A percentile compares a stretch with the other conserved stretches of the same genome.
These are phyloP conservation scores for Sphaeramia orbicularis DNA, from an alignment of 2,797 vertebrate genomes.

Conservation along the genomic window DNA sequence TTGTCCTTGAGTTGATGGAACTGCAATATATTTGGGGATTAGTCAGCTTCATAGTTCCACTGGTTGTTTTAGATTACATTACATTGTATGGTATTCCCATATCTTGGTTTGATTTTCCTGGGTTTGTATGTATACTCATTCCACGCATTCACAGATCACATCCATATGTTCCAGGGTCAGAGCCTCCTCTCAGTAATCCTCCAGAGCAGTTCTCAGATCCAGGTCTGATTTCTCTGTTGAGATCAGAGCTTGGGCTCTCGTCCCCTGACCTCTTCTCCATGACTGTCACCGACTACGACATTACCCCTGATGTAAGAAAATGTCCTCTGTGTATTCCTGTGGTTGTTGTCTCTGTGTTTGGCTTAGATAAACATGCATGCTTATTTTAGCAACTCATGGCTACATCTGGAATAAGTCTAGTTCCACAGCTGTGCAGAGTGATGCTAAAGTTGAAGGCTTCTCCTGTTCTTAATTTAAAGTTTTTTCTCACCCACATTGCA, in stretches of 20 bases:
- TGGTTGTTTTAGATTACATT: neutral
- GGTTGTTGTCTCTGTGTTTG: neutral
- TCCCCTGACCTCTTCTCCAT: conserved; percentile 84
- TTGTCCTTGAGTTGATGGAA: neutral
- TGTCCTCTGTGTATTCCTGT: neutral
- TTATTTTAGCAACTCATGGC: neutral
- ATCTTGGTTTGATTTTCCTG: neutral
- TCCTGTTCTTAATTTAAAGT: no score
- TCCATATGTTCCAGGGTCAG: conserved; percentile 65
- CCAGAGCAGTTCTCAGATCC: conserved; percentile 63
- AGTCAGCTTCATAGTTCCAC: neutral
- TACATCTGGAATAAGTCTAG: conserved; percentile 8
- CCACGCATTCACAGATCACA: neutral
- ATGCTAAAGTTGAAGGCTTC: neutral
- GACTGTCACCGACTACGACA: conserved; percentile 86
- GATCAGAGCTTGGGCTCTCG: conserved; percentile 77
- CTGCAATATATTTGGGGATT: neutral
- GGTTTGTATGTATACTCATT: conserved; percentile 1
- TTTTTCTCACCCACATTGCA: no score
- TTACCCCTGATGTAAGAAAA: conserved; percentile 75
- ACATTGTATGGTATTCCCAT: neutral
- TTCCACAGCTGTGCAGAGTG: conserved; percentile 6
- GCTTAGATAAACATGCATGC: neutral
- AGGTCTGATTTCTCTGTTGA: conserved; percentile 77
- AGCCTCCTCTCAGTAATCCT: conserved; percentile 42